Percentiles rank a stretch among this genome's conserved stretches.
These are phyloP conservation scores for Clytia hemisphaerica DNA, from an alignment of 30 jellyfish, hydroid and myxozoan genomes.

Conservation along the genomic window DNA sequence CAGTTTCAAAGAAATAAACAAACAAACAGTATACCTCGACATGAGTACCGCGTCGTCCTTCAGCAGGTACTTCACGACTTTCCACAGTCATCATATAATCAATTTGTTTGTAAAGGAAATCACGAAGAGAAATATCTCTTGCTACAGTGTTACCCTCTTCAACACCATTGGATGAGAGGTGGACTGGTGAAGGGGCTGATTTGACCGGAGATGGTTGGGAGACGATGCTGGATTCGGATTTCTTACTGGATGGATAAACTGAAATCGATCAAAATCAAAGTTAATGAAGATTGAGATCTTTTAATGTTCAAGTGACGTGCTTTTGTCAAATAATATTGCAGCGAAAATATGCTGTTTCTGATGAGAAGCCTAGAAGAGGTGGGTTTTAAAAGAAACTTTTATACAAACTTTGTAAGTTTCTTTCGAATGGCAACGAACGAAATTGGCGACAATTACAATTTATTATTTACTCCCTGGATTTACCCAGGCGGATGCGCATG, in stretches of 20 bases:
- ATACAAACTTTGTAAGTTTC: no score
- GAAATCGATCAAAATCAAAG: conserved; percentile 3
- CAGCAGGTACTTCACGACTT: conserved; percentile 97
- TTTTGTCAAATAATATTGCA: no score
- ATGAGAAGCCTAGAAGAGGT: no score
- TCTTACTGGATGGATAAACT: conserved; percentile 55
- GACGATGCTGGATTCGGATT: conserved; percentile 39
- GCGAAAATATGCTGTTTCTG: no score
- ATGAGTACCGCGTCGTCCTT: conserved; percentile 98
- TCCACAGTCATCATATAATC: conserved; percentile 99
- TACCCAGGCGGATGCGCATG: no score
- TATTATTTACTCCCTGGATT: no score
- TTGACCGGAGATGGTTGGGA: conserved; percentile 63
- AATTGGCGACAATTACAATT: no score
- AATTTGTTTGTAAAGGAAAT: conserved; percentile 71
- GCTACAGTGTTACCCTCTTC: conserved; percentile 1
- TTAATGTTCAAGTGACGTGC: no score
- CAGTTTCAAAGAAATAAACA: not conserved
- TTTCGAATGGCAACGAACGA: no score
- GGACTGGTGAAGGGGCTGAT: no score
- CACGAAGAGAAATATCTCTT: conserved; percentile 51
- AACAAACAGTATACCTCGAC: conserved; percentile 69
- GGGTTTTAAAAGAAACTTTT: no score
- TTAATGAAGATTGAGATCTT: not conserved
- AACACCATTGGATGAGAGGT: conserved; percentile 24